phyloP scores from a whole-genome alignment of 2,888 invertebrate genomes.

The Thalpophila matura region DNA sequence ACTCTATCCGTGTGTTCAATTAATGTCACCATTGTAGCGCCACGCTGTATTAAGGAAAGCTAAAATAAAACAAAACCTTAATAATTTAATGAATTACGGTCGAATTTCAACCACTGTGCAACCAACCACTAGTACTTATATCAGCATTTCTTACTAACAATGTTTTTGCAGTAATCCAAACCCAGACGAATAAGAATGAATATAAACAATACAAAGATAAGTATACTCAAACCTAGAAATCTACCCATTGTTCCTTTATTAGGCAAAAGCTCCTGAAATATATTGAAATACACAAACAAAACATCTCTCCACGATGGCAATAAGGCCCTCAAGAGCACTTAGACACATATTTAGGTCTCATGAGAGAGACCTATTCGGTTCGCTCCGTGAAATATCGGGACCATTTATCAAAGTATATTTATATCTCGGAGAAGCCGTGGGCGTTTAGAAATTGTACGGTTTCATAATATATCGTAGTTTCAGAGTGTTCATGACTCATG shows the following conservation, averaged over 20 bases:
- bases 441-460: slow-evolving; percentile 24
- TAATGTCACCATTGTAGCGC: too few relatives aligned
- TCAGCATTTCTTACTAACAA: not conserved
- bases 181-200: slow-evolving; percentile 19
- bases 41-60: too few relatives aligned
- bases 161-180: not conserved
- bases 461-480: slow-evolving; percentile 51
- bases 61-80: too few relatives aligned
- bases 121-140: not conserved
- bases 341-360: slow-evolving; percentile 29
- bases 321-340: slow-evolving; percentile 13
- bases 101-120: too few relatives aligned
- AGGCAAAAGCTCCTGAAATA: not conserved
- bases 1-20: too few relatives aligned
- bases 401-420: slow-evolving; percentile 55
- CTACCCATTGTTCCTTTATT: slow-evolving; percentile 12
- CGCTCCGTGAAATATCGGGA: slow-evolving; percentile 34
- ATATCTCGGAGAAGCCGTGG: slow-evolving; percentile 15
- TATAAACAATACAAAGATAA: slow-evolving; percentile 2
- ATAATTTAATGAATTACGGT: too few relatives aligned
- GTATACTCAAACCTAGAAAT: slow-evolving; percentile 3
- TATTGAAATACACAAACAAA: not conserved
- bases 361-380: slow-evolving; percentile 38
- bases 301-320: not conserved
- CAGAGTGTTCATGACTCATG: slow-evolving; percentile 31